Percentiles rank a stretch among this genome's conserved stretches.
Evolutionary conservation across 2,888 invertebrate species (phyloP).

Genomic region (Acheta domesticus): DNA sequence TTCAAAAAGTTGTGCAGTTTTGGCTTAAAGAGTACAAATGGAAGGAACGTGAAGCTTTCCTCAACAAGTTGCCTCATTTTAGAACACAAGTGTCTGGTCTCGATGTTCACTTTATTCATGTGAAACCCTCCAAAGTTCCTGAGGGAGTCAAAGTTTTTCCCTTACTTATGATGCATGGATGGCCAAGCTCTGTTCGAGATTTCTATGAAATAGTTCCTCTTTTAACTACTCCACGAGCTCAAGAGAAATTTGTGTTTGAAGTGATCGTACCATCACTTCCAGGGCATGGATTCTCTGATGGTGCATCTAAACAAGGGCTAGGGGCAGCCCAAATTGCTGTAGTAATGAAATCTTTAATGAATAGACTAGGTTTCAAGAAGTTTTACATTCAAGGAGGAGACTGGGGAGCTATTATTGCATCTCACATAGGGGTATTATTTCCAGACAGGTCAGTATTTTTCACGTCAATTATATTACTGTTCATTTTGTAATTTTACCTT

Average conservation of each 20-base stretch:
- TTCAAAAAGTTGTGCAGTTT: slow-evolving; percentile 65
- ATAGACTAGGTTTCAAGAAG: slow-evolving; percentile 60
- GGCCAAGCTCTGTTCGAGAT: slow-evolving; percentile 81
- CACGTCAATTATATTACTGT: neutral
- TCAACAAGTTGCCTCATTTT: slow-evolving; percentile 75
- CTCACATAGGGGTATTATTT: slow-evolving; percentile 61
- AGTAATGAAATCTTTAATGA: slow-evolving; percentile 66
- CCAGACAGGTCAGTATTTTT: slow-evolving; percentile 50
- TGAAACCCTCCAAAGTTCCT: slow-evolving; percentile 54
- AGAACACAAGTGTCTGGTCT: slow-evolving; percentile 66
- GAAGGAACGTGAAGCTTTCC: slow-evolving; percentile 60
- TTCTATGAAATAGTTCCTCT: slow-evolving; percentile 72
- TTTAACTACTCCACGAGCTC: slow-evolving; percentile 53
- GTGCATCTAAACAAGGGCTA: slow-evolving; percentile 40
- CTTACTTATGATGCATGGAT: slow-evolving; percentile 73
- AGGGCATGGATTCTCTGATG: slow-evolving; percentile 66
- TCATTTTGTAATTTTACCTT: too few relatives aligned
- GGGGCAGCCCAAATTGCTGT: slow-evolving; percentile 51
- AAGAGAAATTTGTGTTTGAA: slow-evolving; percentile 63
- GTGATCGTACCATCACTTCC: slow-evolving; percentile 65
- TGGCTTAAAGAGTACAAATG: slow-evolving; percentile 79
- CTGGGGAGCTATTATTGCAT: slow-evolving; percentile 69
- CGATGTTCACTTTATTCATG: slow-evolving; percentile 72
- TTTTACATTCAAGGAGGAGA: slow-evolving; percentile 77
- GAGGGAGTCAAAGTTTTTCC: slow-evolving; percentile 57